Evolutionary conservation across 2,888 invertebrate genomes (phyloP), one percentile per base, ranked within the genome.

Genomic region (Oxystoma pomonae): DNA sequence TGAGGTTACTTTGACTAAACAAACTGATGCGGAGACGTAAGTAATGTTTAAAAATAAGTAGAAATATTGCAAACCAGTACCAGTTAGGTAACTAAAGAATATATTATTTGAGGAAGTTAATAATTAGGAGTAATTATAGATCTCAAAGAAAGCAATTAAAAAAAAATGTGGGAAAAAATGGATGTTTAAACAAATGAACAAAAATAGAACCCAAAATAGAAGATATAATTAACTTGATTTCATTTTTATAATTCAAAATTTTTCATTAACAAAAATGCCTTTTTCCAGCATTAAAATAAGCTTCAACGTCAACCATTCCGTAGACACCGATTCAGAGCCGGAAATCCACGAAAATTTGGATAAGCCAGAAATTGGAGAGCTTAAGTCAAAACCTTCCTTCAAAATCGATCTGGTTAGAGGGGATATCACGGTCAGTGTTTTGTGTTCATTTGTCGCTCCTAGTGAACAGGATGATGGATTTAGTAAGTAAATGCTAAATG

Each of bases 271-370:
- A 17, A 20, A 21, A 16, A 18, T 20, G 16, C 49, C 61, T 3
- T 55, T 60, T 79, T 80, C 20, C 74, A 92, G 91, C 67, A 85
- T 95, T 67, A 85, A 84, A 59, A 86, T 98, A 55, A 89, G 86
- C 62, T 92, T 97, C 79, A 97, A 96, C 77, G 91, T 98, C 0
- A 98, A 98, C 79, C 95, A 97, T 80, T 92, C 96, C 0, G 96
- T 98, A 0, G 95, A 96, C 76, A 85, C 92, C 0, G 93, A 93
- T 59, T 75, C 85, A 2, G 90, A 89, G 57, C 85, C 89, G 1
- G 88, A 88, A 63, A 68, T 86, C 1, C 86, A 89, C 69, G 82
- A 83, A 1, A 80, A 81, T 65, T 79, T 81, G 3, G 90, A 92
- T 61, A 90, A 92, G 79, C 85, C 89, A 55, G 90, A 92, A 70